These are phyloP conservation scores for Leptinotarsa haldemani DNA, from an alignment of 2,888 invertebrate species.

Conservation along the genomic window DNA sequence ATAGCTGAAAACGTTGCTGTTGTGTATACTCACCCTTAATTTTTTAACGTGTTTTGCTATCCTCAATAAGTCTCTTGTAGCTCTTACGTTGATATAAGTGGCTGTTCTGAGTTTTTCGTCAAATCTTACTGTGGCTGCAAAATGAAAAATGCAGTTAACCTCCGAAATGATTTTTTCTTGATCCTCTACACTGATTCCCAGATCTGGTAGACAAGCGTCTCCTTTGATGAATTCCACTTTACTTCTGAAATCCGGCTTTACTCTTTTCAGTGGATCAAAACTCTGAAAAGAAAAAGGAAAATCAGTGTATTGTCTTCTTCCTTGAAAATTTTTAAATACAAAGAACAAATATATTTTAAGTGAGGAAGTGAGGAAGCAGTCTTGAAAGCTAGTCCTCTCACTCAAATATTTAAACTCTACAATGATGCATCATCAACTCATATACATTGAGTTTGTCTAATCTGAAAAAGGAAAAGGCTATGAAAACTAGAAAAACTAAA, in stretches of 20 bases:
- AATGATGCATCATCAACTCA: no score
- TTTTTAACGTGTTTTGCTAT: slow-evolving; percentile 75
- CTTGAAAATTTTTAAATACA: no score
- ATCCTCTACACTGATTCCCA: slow-evolving; percentile 69
- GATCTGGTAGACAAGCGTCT: slow-evolving; percentile 68
- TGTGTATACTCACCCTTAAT: slow-evolving; percentile 68
- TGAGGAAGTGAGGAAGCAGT: no score
- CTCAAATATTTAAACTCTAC: no score
- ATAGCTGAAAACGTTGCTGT: background rate
- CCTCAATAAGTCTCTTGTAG: slow-evolving; percentile 73
- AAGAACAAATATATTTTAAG: no score
- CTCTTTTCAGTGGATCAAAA: slow-evolving; percentile 62
- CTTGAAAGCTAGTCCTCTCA: no score
- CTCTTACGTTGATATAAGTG: slow-evolving; percentile 76
- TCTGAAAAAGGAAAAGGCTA: no score
- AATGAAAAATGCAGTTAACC: slow-evolving; percentile 77
- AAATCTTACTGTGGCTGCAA: slow-evolving; percentile 82
- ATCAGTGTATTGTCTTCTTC: no score
- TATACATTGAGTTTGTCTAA: no score
- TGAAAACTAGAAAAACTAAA: no score
- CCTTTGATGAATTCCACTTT: slow-evolving; percentile 72
- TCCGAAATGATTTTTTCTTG: slow-evolving; percentile 64
- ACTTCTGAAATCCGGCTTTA: slow-evolving; percentile 67
- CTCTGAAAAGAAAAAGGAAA: slow-evolving; percentile 43
- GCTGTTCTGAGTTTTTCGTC: slow-evolving; percentile 78